Evolutionary conservation across 2,113 vertebrate species (phyloP).

Genomic region (Hemichromis elongatus): DNA sequence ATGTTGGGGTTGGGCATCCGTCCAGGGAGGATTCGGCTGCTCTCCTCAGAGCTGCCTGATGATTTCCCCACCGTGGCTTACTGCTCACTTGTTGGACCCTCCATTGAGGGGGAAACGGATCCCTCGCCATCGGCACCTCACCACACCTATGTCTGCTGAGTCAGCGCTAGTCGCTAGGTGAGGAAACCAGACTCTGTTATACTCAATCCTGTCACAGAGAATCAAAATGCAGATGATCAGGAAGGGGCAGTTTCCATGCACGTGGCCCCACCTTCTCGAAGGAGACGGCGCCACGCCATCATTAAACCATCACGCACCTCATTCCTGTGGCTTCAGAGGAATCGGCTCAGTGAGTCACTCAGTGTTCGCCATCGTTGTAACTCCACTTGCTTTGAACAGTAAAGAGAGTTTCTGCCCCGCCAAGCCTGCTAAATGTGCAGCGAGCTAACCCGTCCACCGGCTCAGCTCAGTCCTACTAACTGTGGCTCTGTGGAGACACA

Average conservation of each 20-base stretch:
- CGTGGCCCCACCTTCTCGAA: fast-evolving
- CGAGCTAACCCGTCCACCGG: neutral
- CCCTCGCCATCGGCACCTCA: neutral
- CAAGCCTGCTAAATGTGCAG: neutral
- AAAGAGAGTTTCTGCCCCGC: fast-evolving
- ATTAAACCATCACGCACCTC: neutral
- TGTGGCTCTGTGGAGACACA: neutral
- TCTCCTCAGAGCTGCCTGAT: neutral
- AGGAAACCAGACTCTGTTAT: neutral
- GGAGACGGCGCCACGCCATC: neutral
- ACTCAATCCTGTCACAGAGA: neutral
- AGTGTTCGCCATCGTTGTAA: neutral
- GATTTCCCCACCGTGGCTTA: fast-evolving
- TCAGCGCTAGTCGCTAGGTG: neutral
- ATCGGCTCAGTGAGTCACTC: neutral
- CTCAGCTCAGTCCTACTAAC: neutral
- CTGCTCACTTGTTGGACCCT: neutral
- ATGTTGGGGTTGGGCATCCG: neutral
- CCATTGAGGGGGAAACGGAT: neutral
- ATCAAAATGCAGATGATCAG: neutral
- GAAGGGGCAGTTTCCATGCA: neutral
- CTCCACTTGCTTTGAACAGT: neutral
- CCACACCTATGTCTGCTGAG: neutral
- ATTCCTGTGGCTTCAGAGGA: neutral
- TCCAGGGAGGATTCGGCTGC: neutral